Base-by-base conservation (phyloP, 2,113 vertebrate species). In the Pyxicephalus adspersus region DNA sequence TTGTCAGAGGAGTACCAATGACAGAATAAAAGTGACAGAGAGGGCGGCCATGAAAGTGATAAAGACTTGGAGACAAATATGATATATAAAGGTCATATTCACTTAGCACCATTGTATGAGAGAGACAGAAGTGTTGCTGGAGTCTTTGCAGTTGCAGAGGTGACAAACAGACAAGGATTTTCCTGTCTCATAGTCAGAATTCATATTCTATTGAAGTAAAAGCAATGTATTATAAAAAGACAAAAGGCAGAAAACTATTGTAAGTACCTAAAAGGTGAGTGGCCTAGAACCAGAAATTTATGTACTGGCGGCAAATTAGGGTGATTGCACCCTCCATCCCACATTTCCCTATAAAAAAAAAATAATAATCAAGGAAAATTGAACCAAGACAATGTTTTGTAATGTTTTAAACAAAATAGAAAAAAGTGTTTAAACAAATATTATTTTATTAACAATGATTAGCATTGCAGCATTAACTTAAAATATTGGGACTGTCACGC, bases 21-120 rank as follows among this genome's bases (percentile, higher is more conserved):
- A 38, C 28, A 74, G 54, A 22, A 55, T 13, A 6, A 60, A 31
- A 60, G 54, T 58, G 58, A 74, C 31, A 28, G 55, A 74, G 31
- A 74, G 15, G 71, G 28, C 60, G 54, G 71, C 60, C 54, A 18
- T 38, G 71, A 38, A 74, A 18, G 54, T 74, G 54, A 74, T 74
- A 74, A 74, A 74, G 55, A 74, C 71, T 74, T 38, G 22, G 28
- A 34, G 71, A 60, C 71, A 74, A 74, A 74, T 74, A 54, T 34
- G 52, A 73, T 51, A 31, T 28, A 26, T 51, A 20, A 72, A 72
- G 70, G 52, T 73, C 54, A 73, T 28, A 58, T 73, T 74, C 71
- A 74, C 54, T 74, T 58, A 74, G 22, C 54, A 74, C 71, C 71
- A 60, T 74, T 60, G 29, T 60, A 58, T 74, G 25, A 74, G 28